Conservation (phyloP, 2,888 invertebrate genomes). For the Euzetes globulus region DNA sequence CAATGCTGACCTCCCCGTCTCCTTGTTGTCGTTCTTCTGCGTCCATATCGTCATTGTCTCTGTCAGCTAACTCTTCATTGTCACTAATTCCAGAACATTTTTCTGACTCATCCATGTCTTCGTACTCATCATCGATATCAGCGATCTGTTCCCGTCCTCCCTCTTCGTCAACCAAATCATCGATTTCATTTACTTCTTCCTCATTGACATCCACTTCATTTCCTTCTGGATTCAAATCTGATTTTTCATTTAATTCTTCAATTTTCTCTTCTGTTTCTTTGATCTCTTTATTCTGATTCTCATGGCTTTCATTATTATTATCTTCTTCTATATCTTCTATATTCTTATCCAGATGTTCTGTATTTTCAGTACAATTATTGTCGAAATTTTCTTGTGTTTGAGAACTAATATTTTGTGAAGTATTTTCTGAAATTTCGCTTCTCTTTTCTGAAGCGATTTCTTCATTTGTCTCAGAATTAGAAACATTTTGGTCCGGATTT, state of each 20-base stretch:
- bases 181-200: neutral
- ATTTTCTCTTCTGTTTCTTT: neutral
- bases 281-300: neutral
- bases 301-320: constrained; percentile 20
- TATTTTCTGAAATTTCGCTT: no score
- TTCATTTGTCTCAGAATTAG: no score
- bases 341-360: no score
- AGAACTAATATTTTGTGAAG: no score
- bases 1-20: constrained; percentile 57
- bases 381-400: neutral
- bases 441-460: no score
- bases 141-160: constrained; percentile 39
- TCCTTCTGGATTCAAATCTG: neutral
- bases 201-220: neutral
- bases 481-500: no score
- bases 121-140: constrained; percentile 37
- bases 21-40: constrained; percentile 47
- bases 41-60: constrained; percentile 43
- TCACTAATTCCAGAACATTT: constrained; percentile 40
- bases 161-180: constrained; percentile 17
- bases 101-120: constrained; percentile 43
- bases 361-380: neutral
- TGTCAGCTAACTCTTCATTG: constrained; percentile 44
- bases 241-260: neutral
- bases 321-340: neutral